These are phyloP conservation scores for Zaprionus ghesquierei DNA, from an alignment of 1,140 invertebrate species.

Conservation along the genomic window DNA sequence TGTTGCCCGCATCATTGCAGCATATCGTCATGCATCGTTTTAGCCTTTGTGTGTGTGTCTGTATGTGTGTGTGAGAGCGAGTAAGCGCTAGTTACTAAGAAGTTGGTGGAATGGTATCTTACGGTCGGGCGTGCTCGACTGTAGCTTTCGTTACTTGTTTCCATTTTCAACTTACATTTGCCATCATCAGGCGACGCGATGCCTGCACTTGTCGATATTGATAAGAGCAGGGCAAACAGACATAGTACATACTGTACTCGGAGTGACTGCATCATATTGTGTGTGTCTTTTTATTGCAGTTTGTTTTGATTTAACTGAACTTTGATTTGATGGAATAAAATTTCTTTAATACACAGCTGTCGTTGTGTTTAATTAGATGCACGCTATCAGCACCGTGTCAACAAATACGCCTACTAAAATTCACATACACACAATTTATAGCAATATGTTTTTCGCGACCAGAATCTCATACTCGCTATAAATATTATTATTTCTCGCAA, in stretches of 20 bases:
- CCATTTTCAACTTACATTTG: slow-evolving; percentile 68
- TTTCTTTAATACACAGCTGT: too few relatives aligned
- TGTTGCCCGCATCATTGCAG: too few relatives aligned
- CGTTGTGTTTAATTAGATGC: slow-evolving; percentile 18
- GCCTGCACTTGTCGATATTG: slow-evolving; percentile 32
- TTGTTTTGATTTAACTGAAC: slow-evolving; percentile 15
- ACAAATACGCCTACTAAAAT: slow-evolving; percentile 36
- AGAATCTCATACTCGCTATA: neutral
- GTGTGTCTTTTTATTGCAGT: slow-evolving; percentile 3
- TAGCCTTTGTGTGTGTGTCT: too few relatives aligned
- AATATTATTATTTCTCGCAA: slow-evolving; percentile 26
- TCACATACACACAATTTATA: neutral
- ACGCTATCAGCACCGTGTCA: slow-evolving; percentile 14
- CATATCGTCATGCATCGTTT: too few relatives aligned
- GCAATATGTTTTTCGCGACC: slow-evolving; percentile 4
- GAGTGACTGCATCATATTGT: slow-evolving; percentile 46
- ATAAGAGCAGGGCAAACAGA: slow-evolving; percentile 48
- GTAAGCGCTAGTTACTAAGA: too few relatives aligned
- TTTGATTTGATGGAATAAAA: too few relatives aligned
- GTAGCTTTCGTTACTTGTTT: neutral
- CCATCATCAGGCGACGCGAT: slow-evolving; percentile 66
- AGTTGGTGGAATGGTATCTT: too few relatives aligned
- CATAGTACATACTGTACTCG: slow-evolving; percentile 28
- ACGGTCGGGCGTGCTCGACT: too few relatives aligned
- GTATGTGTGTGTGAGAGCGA: too few relatives aligned